A percentile compares a stretch with the other conserved stretches of the same genome.
phyloP scores from a whole-genome alignment of 2,888 invertebrate genomes.

The Germaria angustata region DNA sequence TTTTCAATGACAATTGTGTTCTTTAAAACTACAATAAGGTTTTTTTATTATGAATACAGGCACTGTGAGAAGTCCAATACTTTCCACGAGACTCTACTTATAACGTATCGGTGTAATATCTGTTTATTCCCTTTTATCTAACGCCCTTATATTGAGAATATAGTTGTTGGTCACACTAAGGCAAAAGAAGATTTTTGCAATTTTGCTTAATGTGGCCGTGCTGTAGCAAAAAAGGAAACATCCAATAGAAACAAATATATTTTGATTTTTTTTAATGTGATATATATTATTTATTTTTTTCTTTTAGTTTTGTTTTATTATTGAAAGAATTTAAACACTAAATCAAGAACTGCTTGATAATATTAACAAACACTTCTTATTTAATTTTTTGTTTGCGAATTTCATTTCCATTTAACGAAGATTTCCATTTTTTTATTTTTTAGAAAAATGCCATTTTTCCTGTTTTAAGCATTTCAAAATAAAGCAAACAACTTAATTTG shows the following conservation, averaged over 20 bases:
- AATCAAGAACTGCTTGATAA: conserved; percentile 31
- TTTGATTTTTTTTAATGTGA: conserved; percentile 42
- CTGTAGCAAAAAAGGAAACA: no score
- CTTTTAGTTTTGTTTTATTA: background rate
- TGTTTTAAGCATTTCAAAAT: background rate
- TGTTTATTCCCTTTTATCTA: no score
- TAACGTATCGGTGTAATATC: no score
- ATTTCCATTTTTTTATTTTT: background rate
- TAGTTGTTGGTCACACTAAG: no score
- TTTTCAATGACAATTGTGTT: no score
- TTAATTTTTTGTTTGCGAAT: background rate
- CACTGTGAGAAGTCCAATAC: no score
- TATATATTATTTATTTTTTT: conserved; percentile 15
- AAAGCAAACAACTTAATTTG: background rate
- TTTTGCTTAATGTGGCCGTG: no score
- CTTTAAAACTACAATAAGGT: no score
- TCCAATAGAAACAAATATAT: background rate
- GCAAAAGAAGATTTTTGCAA: no score
- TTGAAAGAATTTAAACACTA: conserved; percentile 10
- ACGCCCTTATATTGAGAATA: no score
- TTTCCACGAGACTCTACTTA: no score
- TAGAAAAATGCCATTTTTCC: background rate
- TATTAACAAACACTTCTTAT: conserved; percentile 14
- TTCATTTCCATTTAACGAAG: background rate
- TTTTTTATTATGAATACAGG: no score